Base-by-base conservation (phyloP, 2,113 vertebrate genomes). In the Aspidoscelis tigris region DNA sequence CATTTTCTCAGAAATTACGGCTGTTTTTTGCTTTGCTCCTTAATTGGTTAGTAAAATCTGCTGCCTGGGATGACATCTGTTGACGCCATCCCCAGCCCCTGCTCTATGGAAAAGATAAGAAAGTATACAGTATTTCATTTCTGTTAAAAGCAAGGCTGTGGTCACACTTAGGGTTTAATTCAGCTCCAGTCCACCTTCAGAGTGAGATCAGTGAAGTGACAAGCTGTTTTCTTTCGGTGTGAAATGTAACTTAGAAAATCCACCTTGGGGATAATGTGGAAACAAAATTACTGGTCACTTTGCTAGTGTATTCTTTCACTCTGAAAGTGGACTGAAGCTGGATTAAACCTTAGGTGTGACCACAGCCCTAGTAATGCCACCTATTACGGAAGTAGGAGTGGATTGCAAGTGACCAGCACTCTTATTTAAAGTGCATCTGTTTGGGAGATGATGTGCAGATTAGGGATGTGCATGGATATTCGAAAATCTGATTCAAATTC, bases 1-100 rank as follows among this genome's bases (percentile, higher is more conserved):
- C 55, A 74, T 89, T 86, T 81, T 66, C 74, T 21, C 14, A 66
- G 78, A 47, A 44, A 72, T 84, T 87, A 73, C 80, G 81, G 65
- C 72, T 68, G 81, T 39, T 22, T 21, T 87, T 88, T 79, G 47
- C 55, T 47, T 79, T 21, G 71, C 82, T 75, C 73, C 1, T 6
- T 78, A 26, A 83, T 84, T 53, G n/a, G 26, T 83, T 33, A 83
- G 78, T 72, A 88, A 69, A 58, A 33, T 61, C 66, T 84, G 33
- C 61, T 87, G 68, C 83, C 88, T 76, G 33, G 66, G 65, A 47
- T 66, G 69, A 66, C 70, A 84, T 74, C 58, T 53, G 68, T 41
- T 43, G 83, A 2, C 66, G 77, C 71, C 69, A 74, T 55, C 20
- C 47, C 83, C 55, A 53, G 33, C 53, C 55, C 74, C 77, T 84